phyloP scores from a whole-genome alignment of 2,797 vertebrate genomes.

The Pagetopsis macropterus region DNA sequence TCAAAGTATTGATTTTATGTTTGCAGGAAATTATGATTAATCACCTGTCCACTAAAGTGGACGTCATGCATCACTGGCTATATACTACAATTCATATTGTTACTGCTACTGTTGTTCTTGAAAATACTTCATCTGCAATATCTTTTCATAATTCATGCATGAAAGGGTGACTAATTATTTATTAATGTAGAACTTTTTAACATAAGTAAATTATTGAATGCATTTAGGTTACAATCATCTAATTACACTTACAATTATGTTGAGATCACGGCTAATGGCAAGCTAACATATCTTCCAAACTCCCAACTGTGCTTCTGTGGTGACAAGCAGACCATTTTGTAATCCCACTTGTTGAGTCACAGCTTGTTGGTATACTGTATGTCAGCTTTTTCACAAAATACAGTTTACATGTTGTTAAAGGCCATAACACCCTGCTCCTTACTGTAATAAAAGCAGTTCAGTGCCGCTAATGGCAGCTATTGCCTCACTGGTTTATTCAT shows the following conservation, averaged over 20 bases:
- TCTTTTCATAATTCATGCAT: too few relatives aligned
- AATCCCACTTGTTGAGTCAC: not conserved
- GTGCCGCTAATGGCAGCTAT: slow-evolving; percentile 20
- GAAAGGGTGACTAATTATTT: too few relatives aligned
- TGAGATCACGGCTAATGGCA: too few relatives aligned
- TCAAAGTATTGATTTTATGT: too few relatives aligned
- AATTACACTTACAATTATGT: not conserved
- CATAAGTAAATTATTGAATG: not conserved
- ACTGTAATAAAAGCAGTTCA: not conserved
- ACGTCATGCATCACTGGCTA: too few relatives aligned
- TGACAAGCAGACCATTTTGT: not conserved
- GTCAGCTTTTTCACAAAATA: too few relatives aligned
- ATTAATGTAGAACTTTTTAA: not conserved
- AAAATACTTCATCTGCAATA: too few relatives aligned
- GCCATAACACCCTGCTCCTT: not conserved
- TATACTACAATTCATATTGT: too few relatives aligned
- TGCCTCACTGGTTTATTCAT: slow-evolving; percentile 25
- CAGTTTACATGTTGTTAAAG: not conserved
- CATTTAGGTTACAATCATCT: not conserved
- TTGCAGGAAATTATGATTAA: too few relatives aligned
- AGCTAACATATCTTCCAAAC: not conserved
- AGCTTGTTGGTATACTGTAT: not conserved
- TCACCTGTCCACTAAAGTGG: too few relatives aligned
- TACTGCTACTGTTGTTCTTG: too few relatives aligned
- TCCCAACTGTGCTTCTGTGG: not conserved